Evolutionary conservation across 2,113 vertebrate genomes (phyloP).

Genomic region (Ictalurus punctatus): DNA sequence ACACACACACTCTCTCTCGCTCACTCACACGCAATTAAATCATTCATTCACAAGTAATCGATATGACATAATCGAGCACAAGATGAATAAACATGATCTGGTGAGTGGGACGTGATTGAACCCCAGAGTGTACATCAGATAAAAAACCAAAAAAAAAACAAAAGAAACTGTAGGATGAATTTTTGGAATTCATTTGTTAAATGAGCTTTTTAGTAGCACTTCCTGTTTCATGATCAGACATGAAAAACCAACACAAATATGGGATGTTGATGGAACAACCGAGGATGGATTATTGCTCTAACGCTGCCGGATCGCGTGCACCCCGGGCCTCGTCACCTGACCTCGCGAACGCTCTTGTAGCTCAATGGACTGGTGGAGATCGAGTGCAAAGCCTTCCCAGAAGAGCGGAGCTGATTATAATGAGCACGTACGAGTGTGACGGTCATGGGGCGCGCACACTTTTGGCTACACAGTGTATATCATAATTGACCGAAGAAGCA

Average conservation of each 20-base stretch:
- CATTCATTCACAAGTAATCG: conserved; percentile 5
- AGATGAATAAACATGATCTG: conserved; percentile 5
- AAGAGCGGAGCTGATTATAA: background rate
- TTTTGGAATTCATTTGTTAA: background rate
- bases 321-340: too few relatives aligned
- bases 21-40: background rate
- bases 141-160: too few relatives aligned
- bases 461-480: background rate
- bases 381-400: background rate
- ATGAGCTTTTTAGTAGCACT: background rate
- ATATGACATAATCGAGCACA: conserved; percentile 28
- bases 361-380: background rate
- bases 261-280: background rate
- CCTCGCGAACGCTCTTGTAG: background rate
- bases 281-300: background rate
- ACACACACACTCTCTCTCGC: background rate
- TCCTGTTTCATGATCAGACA: conserved; percentile 20
- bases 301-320: background rate
- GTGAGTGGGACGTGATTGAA: background rate
- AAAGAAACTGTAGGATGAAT: background rate
- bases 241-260: background rate
- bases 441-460: background rate
- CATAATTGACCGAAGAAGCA: background rate
- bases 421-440: background rate
- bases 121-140: background rate